Conservation (phyloP, 2,888 invertebrate species). For the Pachliopta kotzebuea region DNA sequence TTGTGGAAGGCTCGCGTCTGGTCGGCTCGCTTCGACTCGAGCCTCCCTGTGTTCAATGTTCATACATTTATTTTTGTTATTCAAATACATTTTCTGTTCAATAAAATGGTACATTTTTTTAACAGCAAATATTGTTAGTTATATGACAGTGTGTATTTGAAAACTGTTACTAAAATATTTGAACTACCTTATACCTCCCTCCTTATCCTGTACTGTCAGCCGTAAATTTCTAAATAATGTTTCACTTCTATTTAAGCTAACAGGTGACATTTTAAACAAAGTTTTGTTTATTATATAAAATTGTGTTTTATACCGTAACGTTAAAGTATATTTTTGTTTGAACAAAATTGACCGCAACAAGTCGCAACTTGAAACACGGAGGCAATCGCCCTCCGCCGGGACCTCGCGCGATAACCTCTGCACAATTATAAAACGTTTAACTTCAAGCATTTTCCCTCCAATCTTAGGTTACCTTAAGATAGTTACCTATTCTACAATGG, state of each 20-base stretch:
- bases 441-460: conserved; percentile 28
- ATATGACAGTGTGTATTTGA: neutral
- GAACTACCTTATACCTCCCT: too few relatives aligned
- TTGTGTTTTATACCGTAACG: neutral
- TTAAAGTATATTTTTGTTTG: conserved; percentile 28
- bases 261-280: neutral
- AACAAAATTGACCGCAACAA: conserved; percentile 47
- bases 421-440: conserved; percentile 35
- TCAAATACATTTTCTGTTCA: neutral
- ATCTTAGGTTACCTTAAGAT: conserved; percentile 8
- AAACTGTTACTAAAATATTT: too few relatives aligned
- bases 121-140: neutral
- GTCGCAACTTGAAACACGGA: conserved; percentile 64
- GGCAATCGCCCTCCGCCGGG: conserved; percentile 52
- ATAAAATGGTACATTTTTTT: neutral
- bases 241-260: too few relatives aligned
- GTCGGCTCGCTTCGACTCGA: conserved; percentile 36
- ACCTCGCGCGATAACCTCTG: conserved; percentile 61
- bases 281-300: neutral
- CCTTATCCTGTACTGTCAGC: too few relatives aligned
- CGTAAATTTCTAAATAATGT: too few relatives aligned
- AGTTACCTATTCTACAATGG: neutral
- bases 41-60: conserved; percentile 35
- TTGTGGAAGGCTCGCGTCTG: conserved; percentile 35
- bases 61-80: conserved; percentile 12